Base-by-base conservation (phyloP, 1,140 invertebrate species). In the Brachionus rotundiformis region DNA sequence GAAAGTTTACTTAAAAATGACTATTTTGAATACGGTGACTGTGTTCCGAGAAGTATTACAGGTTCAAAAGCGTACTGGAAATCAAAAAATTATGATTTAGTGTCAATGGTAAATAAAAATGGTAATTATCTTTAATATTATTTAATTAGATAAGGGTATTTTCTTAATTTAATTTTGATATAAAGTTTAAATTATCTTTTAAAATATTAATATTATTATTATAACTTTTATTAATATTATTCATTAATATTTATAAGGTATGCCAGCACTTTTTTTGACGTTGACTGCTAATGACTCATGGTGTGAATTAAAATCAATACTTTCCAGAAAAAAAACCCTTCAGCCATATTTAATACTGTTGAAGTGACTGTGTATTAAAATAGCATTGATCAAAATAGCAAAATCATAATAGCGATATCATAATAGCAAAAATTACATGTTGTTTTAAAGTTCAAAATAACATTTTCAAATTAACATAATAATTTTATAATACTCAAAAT, bases 11-110 rank as follows among this genome's bases (percentile, higher is more conserved):
- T 49, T 19, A 49, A 4, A 7, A 49, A 49, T 49, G 47, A 49
- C 47, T 7, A 49, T n/a, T 49, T 49, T 49, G n/a, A 49, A n/a
- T 13, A 49, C n/a, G 11, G 16, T 5, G 8, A 36, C 8, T 49
- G 47, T 49, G n/a, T 5, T 49, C 47, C 47, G 11, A 49, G n/a
- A 13, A n/a, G 5, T 13, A 49, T 49, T 13, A 49, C 47, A 7
- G 47, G 47, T 3, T 59, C 54, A 59, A 59, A 59, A 59, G 54
- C 54, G 5, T 59, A 59, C 19, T 59, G 54, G 54, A 59, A 59
- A n/a, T 59, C 54, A 59, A 59, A 59, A 59, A 11, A 59, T 59
- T n/a, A 59, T 59, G 54, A 59, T n/a, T 59, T 59, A 2, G n/a
- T 59, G 5, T 59, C 16, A 3, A 59, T 19, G n/a, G n/a, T 59